Percentiles rank a stretch among this genome's conserved stretches.
Evolutionary conservation across 2,113 vertebrate genomes (phyloP).

Genomic region (Lampris incognitus): DNA sequence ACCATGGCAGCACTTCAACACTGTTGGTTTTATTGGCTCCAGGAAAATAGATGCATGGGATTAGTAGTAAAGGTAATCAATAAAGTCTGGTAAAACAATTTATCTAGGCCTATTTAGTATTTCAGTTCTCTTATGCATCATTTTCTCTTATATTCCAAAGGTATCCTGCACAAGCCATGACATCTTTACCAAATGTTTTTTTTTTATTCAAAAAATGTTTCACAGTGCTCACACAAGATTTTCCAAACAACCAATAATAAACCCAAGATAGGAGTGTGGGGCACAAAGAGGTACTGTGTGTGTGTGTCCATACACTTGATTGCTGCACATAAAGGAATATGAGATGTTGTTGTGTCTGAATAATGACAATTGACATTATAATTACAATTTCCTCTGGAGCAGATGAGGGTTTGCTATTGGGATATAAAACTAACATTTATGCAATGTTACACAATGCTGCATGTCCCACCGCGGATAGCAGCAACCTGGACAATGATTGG

Average conservation of each 20-base stretch:
- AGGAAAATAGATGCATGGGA: too few species aligned
- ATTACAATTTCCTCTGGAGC: not conserved
- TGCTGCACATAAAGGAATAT: not conserved
- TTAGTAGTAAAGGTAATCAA: too few species aligned
- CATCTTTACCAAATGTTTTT: too few species aligned
- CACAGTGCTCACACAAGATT: too few species aligned
- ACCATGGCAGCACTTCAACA: too few species aligned
- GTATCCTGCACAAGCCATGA: too few species aligned
- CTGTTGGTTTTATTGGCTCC: too few species aligned
- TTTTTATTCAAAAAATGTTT: too few species aligned
- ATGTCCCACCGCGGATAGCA: not conserved
- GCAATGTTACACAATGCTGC: not conserved
- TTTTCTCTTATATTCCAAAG: too few species aligned
- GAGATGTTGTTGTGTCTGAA: not conserved
- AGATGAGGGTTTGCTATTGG: not conserved
- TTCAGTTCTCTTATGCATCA: too few species aligned
- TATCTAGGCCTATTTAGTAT: too few species aligned
- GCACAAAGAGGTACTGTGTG: not conserved
- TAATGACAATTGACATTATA: not conserved
- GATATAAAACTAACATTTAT: not conserved
- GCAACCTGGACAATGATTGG: not conserved
- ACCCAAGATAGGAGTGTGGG: not conserved
- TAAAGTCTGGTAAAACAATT: too few species aligned
- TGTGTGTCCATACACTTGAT: not conserved
- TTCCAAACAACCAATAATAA: not conserved